Conservation (phyloP, 2,113 vertebrate genomes). For the Megaceryle maxima region DNA sequence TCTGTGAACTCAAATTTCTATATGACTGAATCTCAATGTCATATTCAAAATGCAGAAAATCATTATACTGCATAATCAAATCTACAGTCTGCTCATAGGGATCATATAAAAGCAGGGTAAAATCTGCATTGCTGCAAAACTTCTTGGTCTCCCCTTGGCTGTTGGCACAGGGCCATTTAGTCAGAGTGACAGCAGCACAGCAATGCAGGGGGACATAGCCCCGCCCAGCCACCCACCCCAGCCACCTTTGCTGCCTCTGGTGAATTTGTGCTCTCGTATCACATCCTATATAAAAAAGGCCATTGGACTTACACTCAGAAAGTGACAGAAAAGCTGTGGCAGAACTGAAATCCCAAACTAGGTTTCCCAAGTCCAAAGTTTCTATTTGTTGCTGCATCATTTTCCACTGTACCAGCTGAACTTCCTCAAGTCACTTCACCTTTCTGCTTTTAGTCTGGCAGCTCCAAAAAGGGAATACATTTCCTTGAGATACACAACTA, state of each 20-base stretch:
- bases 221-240: not conserved
- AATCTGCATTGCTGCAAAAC: not conserved
- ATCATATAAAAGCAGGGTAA: not conserved
- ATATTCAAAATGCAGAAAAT: not conserved
- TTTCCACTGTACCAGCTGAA: not conserved
- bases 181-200: not conserved
- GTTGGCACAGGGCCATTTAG: rapidly evolving
- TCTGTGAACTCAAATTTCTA: not conserved
- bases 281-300: not conserved
- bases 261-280: not conserved
- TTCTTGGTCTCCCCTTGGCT: not conserved
- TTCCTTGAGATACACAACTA: not conserved
- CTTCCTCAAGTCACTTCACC: not conserved
- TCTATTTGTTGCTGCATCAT: not conserved
- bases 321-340: not conserved
- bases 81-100: not conserved
- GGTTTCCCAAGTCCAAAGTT: not conserved
- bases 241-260: not conserved
- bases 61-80: not conserved
- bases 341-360: not conserved
- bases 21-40: not conserved
- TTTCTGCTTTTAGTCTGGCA: not conserved
- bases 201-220: not conserved
- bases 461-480: not conserved
- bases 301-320: not conserved